These are phyloP conservation scores for Archaeoteleia sp. DNA, from an alignment of 2,888 invertebrate genomes.

Conservation along the genomic window DNA sequence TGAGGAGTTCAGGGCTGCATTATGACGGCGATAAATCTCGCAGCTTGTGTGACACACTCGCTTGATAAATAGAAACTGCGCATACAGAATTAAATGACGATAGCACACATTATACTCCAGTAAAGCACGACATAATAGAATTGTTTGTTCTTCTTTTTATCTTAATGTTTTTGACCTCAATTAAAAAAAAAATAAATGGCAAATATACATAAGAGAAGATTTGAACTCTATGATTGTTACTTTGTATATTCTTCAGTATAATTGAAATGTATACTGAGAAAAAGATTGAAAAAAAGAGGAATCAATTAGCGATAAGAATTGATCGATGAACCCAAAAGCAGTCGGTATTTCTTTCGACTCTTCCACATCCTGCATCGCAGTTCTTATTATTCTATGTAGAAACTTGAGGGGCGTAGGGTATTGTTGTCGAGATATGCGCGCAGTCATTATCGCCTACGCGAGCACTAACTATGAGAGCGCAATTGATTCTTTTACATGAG, in stretches of 20 bases:
- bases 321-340: too few relatives aligned
- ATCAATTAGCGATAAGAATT: too few relatives aligned
- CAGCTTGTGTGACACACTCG: slow-evolving; percentile 16
- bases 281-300: neutral
- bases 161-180: too few relatives aligned
- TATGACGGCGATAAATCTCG: slow-evolving; percentile 54
- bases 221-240: too few relatives aligned
- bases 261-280: too few relatives aligned
- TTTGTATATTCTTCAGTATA: too few relatives aligned
- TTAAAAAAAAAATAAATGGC: too few relatives aligned
- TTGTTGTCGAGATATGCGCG: slow-evolving; percentile 47
- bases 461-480: slow-evolving; percentile 63
- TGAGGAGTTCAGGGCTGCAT: slow-evolving; percentile 56
- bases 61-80: slow-evolving; percentile 41
- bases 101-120: too few relatives aligned
- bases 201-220: too few relatives aligned
- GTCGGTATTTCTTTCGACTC: slow-evolving; percentile 7
- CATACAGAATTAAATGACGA: too few relatives aligned
- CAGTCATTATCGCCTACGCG: slow-evolving; percentile 68
- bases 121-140: too few relatives aligned
- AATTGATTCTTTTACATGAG: slow-evolving; percentile 63
- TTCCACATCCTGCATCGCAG: slow-evolving; percentile 34
- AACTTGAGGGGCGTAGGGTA: slow-evolving; percentile 41
- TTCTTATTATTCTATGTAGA: slow-evolving; percentile 40
- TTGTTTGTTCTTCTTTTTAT: too few relatives aligned